Base-by-base conservation (phyloP, 2,888 invertebrate species). In the Gymnosoma rotundatum region DNA sequence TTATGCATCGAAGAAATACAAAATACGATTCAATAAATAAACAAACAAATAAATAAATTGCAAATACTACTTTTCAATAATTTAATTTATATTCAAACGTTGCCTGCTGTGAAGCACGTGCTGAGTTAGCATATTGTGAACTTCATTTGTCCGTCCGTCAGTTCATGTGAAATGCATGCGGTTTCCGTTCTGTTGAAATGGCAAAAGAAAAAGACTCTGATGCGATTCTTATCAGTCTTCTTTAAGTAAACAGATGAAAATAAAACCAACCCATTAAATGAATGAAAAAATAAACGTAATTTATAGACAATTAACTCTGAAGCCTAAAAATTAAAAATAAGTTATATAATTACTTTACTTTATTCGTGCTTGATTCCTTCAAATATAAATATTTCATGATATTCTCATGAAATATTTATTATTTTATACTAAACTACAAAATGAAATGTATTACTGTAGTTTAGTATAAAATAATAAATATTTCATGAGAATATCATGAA, bases 131-230 rank as follows among this genome's bases (percentile, higher is more conserved):
- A 60, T 25, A 45, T 61, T 54, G 54, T 21, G 45, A 78, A 78
- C 63, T 70, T 63, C 50, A 25, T 21, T 1, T 42, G 36, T 1
- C n/a, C 21, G 36, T 66, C 36, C 21, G 58, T 50, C 50, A 16
- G n/a, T 25, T 38, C 67, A 61, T 54, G 50, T 38, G 21, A 69
- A 25, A 61, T 63, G 69, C 75, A 64, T 81, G 58, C 32, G 69
- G 70, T 74, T 84, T 84, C 81, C 81, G 81, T 78, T 74, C 56
- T 38, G 21, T 64, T 56, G 48, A 78, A 80, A 83, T 72, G 63
- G 72, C 48, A 67, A 63, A 60, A 58, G 60, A 20, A 73, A 56
- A 56, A 12, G 21, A 74, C 73, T 64, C 74, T 60, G 61, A 52
- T 45, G 42, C 58, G 81, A 84, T 81, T 74, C 78, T 78, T 78